Conservation (phyloP, 1,140 invertebrate species). For the Palaemon carinicauda region DNA sequence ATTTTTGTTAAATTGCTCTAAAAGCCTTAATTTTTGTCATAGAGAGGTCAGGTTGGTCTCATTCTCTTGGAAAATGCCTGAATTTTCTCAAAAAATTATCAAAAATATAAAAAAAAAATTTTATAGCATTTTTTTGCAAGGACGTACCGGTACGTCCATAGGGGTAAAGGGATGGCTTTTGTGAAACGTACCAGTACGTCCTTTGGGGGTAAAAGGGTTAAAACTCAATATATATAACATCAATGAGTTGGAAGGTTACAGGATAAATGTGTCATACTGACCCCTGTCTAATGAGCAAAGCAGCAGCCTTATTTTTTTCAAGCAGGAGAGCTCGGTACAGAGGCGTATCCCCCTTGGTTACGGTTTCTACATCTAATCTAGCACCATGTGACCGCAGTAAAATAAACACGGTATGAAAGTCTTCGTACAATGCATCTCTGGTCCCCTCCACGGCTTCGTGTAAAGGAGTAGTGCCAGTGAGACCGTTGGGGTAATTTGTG, state of each 20-base stretch:
- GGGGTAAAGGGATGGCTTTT: no score
- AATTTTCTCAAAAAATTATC: no score
- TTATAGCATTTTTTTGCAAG: no score
- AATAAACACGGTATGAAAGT: slow-evolving; percentile 66
- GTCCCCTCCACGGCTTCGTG: slow-evolving; percentile 67
- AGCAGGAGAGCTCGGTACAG: slow-evolving; percentile 66
- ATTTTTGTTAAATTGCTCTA: no score
- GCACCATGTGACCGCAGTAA: slow-evolving; percentile 66
- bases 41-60: no score
- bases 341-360: slow-evolving; percentile 68
- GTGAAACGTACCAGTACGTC: no score
- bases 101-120: no score
- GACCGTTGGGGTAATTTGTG: slow-evolving; percentile 69
- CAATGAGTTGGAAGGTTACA: slow-evolving; percentile 61
- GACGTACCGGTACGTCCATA: no score
- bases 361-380: slow-evolving; percentile 65
- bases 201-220: no score
- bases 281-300: slow-evolving; percentile 67
- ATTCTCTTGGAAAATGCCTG: no score
- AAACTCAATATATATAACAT: no score
- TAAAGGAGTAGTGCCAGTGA: slow-evolving; percentile 70
- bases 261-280: slow-evolving; percentile 62
- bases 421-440: slow-evolving; percentile 61
- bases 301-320: slow-evolving; percentile 65
- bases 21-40: no score